Evolutionary conservation across 2,797 vertebrate species (phyloP).

Genomic region (Mycteria americana): DNA sequence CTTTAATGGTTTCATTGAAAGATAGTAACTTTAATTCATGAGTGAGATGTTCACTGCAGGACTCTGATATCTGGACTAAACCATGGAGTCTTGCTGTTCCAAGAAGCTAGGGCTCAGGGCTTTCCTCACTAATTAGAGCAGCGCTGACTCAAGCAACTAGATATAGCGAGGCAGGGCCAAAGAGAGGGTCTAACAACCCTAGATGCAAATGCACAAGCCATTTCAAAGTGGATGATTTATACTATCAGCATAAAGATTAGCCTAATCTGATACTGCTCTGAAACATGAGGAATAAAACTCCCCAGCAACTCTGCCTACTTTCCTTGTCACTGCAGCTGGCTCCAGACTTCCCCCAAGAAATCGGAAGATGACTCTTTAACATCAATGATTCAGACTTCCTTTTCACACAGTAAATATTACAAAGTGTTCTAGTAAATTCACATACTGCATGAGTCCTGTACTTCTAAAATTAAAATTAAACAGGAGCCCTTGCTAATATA

Average conservation of each 20-base stretch:
- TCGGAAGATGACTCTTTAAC: not conserved
- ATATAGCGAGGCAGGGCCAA: not conserved
- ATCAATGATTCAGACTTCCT: not conserved
- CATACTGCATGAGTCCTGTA: not conserved
- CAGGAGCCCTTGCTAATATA: not conserved
- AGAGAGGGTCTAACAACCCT: not conserved
- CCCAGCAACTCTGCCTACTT: not conserved
- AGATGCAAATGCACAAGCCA: not conserved
- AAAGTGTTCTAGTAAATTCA: not conserved
- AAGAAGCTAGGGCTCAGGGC: not conserved
- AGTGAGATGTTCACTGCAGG: not conserved
- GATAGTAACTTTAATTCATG: not conserved
- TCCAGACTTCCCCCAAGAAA: not conserved
- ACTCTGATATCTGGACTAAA: not conserved
- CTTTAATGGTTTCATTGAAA: not conserved
- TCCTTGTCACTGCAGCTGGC: too few species aligned
- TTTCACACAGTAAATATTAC: not conserved
- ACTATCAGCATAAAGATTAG: not conserved
- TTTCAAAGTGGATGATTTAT: not conserved
- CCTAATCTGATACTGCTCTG: not conserved
- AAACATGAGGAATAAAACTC: not conserved
- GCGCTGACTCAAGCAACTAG: not conserved
- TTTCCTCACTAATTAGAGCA: not conserved
- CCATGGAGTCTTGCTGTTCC: not conserved
- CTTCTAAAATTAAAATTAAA: not conserved